Percentiles rank a stretch among this genome's conserved stretches.
Conservation (phyloP, 2,113 vertebrate genomes). For the Euleptes europaea region DNA sequence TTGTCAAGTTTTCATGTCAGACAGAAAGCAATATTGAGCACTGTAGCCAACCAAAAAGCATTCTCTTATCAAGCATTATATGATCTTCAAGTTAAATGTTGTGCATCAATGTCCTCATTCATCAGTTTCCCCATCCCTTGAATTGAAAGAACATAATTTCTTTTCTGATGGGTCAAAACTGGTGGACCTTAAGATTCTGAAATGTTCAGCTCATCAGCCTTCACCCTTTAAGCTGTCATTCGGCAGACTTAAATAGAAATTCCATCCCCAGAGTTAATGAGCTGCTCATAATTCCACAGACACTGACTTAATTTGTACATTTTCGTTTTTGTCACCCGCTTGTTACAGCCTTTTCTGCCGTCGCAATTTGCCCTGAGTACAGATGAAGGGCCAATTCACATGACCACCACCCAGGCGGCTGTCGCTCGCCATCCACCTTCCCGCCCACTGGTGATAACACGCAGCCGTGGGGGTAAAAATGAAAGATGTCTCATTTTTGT, state of each 20-base stretch:
- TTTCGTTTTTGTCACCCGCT: slow-evolving; percentile 2
- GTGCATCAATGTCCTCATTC: not conserved
- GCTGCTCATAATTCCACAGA: not conserved
- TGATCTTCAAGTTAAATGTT: not conserved
- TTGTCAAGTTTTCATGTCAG: not conserved
- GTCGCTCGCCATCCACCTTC: not conserved
- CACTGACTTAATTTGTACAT: not conserved
- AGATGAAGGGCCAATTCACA: not conserved
- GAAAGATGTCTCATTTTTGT: no score
- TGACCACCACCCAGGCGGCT: not conserved
- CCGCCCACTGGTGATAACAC: not conserved
- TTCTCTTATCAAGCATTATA: not conserved
- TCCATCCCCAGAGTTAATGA: slow-evolving; percentile 14
- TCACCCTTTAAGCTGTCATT: slow-evolving; percentile 17
- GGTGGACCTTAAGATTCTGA: not conserved
- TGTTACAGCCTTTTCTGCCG: not conserved
- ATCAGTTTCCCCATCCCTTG: not conserved
- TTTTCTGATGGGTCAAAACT: not conserved
- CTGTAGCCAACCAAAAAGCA: not conserved
- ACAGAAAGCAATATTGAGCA: not conserved
- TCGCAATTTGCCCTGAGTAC: not conserved
- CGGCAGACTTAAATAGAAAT: not conserved
- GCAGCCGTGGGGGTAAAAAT: not conserved
- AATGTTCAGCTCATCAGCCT: not conserved
- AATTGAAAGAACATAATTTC: not conserved